Evolutionary conservation across 2,113 vertebrate genomes (phyloP).

Genomic region (Leuciscus idus): DNA sequence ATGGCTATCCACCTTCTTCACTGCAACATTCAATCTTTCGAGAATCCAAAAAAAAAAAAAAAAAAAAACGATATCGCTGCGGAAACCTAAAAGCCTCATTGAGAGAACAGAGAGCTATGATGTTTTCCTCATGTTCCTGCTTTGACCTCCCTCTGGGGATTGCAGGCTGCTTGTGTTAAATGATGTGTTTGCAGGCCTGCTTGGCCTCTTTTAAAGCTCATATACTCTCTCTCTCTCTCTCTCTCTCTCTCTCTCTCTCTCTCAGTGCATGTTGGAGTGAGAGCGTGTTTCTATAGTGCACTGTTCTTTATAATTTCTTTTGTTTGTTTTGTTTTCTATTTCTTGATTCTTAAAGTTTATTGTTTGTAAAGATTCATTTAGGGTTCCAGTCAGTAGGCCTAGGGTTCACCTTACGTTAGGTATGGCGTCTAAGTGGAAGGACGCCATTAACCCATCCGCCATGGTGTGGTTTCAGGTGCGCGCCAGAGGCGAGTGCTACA

Average conservation of each 20-base stretch:
- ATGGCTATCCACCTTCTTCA: constrained; percentile 9
- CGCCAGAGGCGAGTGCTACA: too few relatives aligned
- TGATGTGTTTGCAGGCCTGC: constrained; percentile 32
- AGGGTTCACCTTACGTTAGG: too few relatives aligned
- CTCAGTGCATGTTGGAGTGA: too few relatives aligned
- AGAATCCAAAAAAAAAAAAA: background rate
- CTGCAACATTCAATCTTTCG: constrained; percentile 9
- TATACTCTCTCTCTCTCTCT: constrained; percentile 3
- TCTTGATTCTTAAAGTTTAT: too few relatives aligned
- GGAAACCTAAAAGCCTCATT: constrained; percentile 39
- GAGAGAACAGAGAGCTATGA: constrained; percentile 33
- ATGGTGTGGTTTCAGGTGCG: too few relatives aligned
- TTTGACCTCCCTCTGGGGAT: constrained; percentile 38
- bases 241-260: constrained; percentile 6
- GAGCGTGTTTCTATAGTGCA: too few relatives aligned
- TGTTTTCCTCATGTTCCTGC: background rate
- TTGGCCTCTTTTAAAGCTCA: constrained; percentile 33
- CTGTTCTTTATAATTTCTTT: too few relatives aligned
- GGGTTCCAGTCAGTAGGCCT: too few relatives aligned
- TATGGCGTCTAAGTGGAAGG: too few relatives aligned
- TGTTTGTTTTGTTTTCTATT: too few relatives aligned
- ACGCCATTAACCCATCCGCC: too few relatives aligned
- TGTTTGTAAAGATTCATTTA: too few relatives aligned
- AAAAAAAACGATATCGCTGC: constrained; percentile 5
- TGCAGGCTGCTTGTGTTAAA: constrained; percentile 28